Evolutionary conservation across 2,113 vertebrate species (phyloP).

Genomic region (Actenoides hombroni): DNA sequence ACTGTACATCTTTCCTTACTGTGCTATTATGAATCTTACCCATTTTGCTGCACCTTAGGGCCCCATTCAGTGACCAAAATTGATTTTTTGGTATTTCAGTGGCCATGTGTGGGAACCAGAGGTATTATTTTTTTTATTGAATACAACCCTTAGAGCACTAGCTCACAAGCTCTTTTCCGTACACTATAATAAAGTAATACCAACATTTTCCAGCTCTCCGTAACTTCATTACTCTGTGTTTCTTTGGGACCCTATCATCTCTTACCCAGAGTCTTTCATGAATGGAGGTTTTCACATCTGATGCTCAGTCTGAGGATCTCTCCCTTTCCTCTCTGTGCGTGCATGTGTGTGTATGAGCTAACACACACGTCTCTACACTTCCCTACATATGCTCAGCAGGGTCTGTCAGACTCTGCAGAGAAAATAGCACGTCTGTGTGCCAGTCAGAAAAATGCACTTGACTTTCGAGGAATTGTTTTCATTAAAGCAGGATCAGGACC

Average conservation of each 20-base stretch:
- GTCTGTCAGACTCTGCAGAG: neutral
- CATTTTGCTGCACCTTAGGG: slow-evolving; percentile 64
- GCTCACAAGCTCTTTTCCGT: slow-evolving; percentile 43
- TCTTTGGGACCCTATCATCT: slow-evolving; percentile 17
- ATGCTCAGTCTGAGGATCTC: neutral
- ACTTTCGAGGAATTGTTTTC: slow-evolving; percentile 5
- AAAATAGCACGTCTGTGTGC: neutral
- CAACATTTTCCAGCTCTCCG: slow-evolving; percentile 55
- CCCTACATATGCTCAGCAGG: neutral
- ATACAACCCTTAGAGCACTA: slow-evolving; percentile 33
- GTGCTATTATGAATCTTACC: slow-evolving; percentile 26
- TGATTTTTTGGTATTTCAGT: slow-evolving; percentile 72
- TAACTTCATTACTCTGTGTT: slow-evolving; percentile 41
- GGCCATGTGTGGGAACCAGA: slow-evolving; percentile 47
- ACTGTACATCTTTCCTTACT: neutral
- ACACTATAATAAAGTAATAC: slow-evolving; percentile 57
- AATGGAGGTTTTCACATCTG: neutral
- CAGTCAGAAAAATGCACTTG: neutral
- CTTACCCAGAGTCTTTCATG: neutral
- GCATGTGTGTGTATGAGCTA: neutral
- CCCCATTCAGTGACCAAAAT: slow-evolving; percentile 66
- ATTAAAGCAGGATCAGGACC: neutral
- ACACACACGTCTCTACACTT: fast-evolving
- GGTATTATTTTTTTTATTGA: slow-evolving; percentile 67
- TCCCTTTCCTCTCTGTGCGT: neutral